These are phyloP conservation scores for Sycophila texana DNA, from an alignment of 2,888 invertebrate species.

Conservation along the genomic window DNA sequence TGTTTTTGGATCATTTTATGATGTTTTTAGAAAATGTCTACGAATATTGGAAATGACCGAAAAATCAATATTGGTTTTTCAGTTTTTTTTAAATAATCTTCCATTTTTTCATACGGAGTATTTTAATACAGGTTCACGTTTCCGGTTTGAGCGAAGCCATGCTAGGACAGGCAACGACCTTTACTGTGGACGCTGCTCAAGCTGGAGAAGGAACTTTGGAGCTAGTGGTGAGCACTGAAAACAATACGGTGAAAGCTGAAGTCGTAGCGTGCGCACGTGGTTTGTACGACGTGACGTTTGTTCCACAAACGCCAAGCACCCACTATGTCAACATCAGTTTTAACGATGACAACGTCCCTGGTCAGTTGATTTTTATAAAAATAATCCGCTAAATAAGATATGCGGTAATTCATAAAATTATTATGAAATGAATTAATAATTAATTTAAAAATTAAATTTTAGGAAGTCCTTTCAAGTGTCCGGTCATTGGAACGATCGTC, in stretches of 20 bases:
- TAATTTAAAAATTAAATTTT: conserved; percentile 35
- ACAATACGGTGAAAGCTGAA: conserved; percentile 92
- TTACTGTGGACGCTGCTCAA: conserved; percentile 95
- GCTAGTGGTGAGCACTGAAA: conserved; percentile 92
- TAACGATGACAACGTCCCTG: conserved; percentile 92
- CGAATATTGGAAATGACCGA: no score
- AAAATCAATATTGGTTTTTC: no score
- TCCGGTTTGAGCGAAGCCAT: conserved; percentile 72
- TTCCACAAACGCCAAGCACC: conserved; percentile 91
- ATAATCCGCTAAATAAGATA: not conserved
- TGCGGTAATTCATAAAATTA: not conserved
- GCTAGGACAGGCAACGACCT: conserved; percentile 90
- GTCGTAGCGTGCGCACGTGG: conserved; percentile 93
- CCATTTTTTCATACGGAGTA: no score
- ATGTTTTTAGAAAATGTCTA: no score
- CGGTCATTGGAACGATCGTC: conserved; percentile 77
- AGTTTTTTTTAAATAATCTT: no score
- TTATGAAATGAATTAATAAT: conserved; percentile 30
- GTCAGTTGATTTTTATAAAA: conserved; percentile 62
- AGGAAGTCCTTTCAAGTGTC: conserved; percentile 93
- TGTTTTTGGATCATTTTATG: no score
- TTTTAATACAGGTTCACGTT: conserved; percentile 67
- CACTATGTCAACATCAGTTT: conserved; percentile 96
- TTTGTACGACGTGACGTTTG: conserved; percentile 93
- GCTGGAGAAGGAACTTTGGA: conserved; percentile 96